phyloP scores from a whole-genome alignment of 2,797 vertebrate species.

The Sarcophilus harrisii region DNA sequence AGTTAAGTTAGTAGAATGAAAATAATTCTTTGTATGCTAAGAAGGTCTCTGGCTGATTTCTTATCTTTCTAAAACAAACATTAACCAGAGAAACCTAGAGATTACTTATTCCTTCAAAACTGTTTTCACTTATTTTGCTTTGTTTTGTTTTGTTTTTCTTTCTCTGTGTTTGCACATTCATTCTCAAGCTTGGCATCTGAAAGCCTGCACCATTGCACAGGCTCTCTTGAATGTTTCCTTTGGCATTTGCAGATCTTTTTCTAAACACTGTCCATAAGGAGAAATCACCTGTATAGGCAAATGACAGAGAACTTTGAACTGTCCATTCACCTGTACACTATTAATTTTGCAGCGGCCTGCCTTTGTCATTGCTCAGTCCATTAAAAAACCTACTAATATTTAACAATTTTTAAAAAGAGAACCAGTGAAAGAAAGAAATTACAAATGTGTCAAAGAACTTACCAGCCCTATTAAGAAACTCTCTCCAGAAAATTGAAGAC shows the following conservation, averaged over 20 bases:
- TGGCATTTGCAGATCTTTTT: slow-evolving; percentile 6
- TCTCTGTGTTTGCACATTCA: slow-evolving; percentile 25
- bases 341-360: background rate
- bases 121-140: background rate
- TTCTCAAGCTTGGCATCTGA: slow-evolving; percentile 36
- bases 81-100: background rate
- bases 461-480: slow-evolving; percentile 45
- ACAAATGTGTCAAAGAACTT: slow-evolving; percentile 80
- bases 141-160: background rate
- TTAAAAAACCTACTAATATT: slow-evolving; percentile 37
- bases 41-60: slow-evolving; percentile 32
- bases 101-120: background rate
- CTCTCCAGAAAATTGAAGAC: slow-evolving; percentile 81
- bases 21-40: slow-evolving; percentile 34
- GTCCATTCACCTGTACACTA: background rate
- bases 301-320: slow-evolving; percentile 8
- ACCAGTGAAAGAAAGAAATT: slow-evolving; percentile 67
- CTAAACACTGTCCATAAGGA: slow-evolving; percentile 27
- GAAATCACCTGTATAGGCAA: slow-evolving; percentile 48
- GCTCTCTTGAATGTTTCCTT: slow-evolving; percentile 10
- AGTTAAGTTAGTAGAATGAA: slow-evolving; percentile 17
- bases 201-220: background rate
- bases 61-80: slow-evolving; percentile 54
- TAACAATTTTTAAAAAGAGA: slow-evolving; percentile 4
- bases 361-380: slow-evolving; percentile 26